These are phyloP conservation scores for Cantharis rustica DNA, from an alignment of 2,888 invertebrate species.

Conservation along the genomic window DNA sequence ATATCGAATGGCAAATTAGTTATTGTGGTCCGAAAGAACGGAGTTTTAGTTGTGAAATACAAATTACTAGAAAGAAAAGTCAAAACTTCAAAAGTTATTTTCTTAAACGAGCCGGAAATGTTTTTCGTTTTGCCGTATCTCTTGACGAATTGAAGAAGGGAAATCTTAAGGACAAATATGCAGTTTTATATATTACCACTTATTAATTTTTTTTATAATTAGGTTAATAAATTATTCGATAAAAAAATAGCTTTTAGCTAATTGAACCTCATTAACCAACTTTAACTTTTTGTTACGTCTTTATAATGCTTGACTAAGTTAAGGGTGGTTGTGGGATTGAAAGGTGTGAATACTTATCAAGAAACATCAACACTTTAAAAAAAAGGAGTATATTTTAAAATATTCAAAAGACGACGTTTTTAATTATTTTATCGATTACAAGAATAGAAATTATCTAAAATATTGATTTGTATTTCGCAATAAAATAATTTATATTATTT, in stretches of 20 bases:
- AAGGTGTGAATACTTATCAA: no score
- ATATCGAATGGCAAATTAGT: slow-evolving; percentile 24
- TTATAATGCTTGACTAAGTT: no score
- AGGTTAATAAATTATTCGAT: not conserved
- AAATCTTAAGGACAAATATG: slow-evolving; percentile 23
- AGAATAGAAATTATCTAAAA: no score
- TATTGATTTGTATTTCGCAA: no score
- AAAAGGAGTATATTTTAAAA: no score
- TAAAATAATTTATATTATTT: no score
- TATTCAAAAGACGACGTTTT: no score
- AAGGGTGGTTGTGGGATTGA: no score
- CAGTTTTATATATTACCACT: slow-evolving; percentile 7
- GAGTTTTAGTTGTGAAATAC: slow-evolving; percentile 23
- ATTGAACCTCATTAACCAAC: not conserved
- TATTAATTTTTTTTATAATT: slow-evolving; percentile 1
- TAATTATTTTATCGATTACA: no score
- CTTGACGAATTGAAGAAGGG: slow-evolving; percentile 16
- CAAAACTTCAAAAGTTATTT: slow-evolving; percentile 15
- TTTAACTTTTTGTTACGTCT: no score
- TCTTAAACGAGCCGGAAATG: slow-evolving; percentile 18
- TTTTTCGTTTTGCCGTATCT: slow-evolving; percentile 10
- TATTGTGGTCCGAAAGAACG: slow-evolving; percentile 27
- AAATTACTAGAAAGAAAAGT: slow-evolving; percentile 20
- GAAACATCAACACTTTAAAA: no score
- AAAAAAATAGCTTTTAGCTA: not conserved